Conservation (phyloP, 2,797 vertebrate genomes). For the Artibeus jamaicensis region DNA sequence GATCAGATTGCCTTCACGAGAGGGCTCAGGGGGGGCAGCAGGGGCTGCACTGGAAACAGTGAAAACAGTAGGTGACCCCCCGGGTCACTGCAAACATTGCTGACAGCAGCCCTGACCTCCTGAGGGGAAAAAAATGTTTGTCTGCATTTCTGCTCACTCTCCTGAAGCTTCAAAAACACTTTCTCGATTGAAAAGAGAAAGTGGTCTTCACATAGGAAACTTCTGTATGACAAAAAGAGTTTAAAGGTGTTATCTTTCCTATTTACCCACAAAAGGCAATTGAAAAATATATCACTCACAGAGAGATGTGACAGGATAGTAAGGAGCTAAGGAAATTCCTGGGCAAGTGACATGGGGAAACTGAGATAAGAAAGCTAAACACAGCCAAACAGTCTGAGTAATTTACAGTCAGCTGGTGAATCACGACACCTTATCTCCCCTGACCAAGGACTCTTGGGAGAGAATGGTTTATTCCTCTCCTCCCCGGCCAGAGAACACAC, state of each 20-base stretch:
- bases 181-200: neutral
- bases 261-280: neutral
- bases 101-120: neutral
- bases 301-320: neutral
- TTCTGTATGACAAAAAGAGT: neutral
- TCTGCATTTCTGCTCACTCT: neutral
- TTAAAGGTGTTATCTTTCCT: neutral
- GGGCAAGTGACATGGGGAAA: neutral
- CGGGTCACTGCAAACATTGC: neutral
- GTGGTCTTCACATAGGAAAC: neutral
- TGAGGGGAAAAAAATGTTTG: neutral
- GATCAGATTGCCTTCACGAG: neutral
- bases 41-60: neutral
- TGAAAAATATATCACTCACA: neutral
- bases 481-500: neutral
- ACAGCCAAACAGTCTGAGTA: neutral
- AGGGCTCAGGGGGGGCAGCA: neutral
- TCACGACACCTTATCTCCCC: neutral
- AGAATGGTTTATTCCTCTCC: neutral
- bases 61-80: neutral
- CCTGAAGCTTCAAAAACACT: neutral
- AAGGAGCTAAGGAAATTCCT: neutral
- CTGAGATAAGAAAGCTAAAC: neutral
- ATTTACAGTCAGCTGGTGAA: neutral
- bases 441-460: neutral